These are phyloP conservation scores for Drosophila ohnishii DNA, from an alignment of 1,140 invertebrate genomes.

Conservation along the genomic window DNA sequence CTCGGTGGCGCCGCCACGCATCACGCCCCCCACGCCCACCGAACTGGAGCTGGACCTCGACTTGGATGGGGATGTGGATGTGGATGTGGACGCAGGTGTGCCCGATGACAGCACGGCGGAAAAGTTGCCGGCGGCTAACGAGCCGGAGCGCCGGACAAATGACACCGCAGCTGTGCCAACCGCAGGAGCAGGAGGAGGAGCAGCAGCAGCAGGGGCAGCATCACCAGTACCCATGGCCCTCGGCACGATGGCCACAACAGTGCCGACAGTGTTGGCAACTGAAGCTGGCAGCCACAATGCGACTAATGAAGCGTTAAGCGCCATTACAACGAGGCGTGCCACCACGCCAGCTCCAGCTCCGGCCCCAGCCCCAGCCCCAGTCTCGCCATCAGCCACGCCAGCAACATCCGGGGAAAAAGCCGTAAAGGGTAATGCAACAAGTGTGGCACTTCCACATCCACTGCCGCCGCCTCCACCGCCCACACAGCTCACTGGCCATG, in stretches of 20 bases:
- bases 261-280: constrained; percentile 26
- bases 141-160: constrained; percentile 49
- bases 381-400: neutral
- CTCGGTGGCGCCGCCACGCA: constrained; percentile 82
- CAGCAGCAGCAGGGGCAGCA: constrained; percentile 11
- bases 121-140: constrained; percentile 50
- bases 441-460: constrained; percentile 30
- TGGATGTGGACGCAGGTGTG: constrained; percentile 29
- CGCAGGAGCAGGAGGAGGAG: constrained; percentile 7
- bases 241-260: constrained; percentile 6
- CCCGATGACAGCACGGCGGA: constrained; percentile 36
- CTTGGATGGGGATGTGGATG: neutral
- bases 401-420: constrained; percentile 29
- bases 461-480: neutral
- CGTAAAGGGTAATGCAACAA: constrained; percentile 57
- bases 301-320: constrained; percentile 79
- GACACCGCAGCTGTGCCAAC: constrained; percentile 34
- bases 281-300: constrained; percentile 59
- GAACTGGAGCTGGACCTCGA: constrained; percentile 10
- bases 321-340: constrained; percentile 53
- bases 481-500: constrained; percentile 41
- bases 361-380: neutral
- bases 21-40: constrained; percentile 66
- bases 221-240: neutral
- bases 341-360: constrained; percentile 21